phyloP scores from a whole-genome alignment of 2,113 vertebrate species.

The Cavia aperea region DNA sequence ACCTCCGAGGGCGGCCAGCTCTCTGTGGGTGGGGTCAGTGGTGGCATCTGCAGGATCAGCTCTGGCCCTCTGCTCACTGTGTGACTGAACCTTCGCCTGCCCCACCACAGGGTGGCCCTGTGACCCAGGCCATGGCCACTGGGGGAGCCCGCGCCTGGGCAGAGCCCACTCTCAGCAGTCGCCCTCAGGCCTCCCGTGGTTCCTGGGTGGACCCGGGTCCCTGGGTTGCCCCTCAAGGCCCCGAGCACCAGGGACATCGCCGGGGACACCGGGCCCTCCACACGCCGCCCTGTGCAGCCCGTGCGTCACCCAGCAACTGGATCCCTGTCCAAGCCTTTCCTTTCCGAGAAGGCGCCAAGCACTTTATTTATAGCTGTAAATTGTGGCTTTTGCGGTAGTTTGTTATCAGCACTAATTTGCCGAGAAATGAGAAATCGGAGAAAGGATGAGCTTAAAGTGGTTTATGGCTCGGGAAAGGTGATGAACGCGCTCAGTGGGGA shows the following conservation, averaged over 20 bases:
- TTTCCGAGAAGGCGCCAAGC: constrained; percentile 40
- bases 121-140: fast-evolving
- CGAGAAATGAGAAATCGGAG: constrained; percentile 6
- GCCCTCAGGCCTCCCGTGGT: background rate
- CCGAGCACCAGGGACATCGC: background rate
- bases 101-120: background rate
- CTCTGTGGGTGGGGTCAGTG: background rate
- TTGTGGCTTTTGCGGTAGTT: constrained; percentile 49
- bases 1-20: background rate
- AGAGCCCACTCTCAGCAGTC: background rate
- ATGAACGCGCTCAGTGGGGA: constrained; percentile 49
- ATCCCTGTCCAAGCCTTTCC: constrained; percentile 46
- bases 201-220: background rate
- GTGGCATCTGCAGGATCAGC: background rate
- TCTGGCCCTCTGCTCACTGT: background rate
- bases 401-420: constrained; percentile 47
- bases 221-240: background rate
- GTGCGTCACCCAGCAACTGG: constrained; percentile 43
- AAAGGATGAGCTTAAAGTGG: background rate
- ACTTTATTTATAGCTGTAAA: constrained; percentile 71
- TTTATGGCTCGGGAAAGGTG: constrained; percentile 23
- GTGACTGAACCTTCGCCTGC: background rate
- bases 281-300: constrained; percentile 25
- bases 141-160: fast-evolving
- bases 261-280: constrained; percentile 19